Base-by-base conservation (phyloP, 64 coral and sea anemone species). In the Porites australiensis region DNA sequence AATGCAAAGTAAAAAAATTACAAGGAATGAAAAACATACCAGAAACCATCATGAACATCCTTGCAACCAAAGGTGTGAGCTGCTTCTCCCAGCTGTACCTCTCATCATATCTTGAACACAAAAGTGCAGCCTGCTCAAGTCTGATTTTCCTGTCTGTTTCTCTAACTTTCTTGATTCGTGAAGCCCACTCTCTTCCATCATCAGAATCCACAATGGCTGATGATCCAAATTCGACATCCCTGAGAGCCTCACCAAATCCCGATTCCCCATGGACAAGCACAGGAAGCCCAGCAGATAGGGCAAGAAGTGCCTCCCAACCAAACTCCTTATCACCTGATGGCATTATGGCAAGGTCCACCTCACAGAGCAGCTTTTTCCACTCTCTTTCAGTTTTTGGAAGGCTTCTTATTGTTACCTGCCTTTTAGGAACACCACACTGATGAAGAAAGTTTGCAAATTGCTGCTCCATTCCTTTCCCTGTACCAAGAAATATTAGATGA, bases 41-140 rank as follows among this genome's bases (percentile, higher is more conserved):
- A 74, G 71, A 74, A 48, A 47, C 27, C 0, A 49, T 74, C 20
- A 4, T 0, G 8, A 48, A 13, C 6, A 74, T 46, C 72, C 13
- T 48, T 4, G 15, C 3, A 14, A 48, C 72, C 43, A 74, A 15
- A 74, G 1, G 44, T 48, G 13, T 44, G 15, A 44, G 48, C 43
- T 74, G 43, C 45, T 48, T 48, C 43, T 74, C 43, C 72, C 72
- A 74, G 5, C 72, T 74, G 72, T 48, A 74, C 72, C 14, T 74
- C 72, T 74, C 43, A 14, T 74, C 5, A 13, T 74, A 74, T 49
- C 48, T 9, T 15, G 43, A 13, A 5, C 43, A 44, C 44, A 48
- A 13, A 13, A 8, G 3, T 15, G 43, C 44, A 16, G 43, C 72
- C 43, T 72, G 6, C 7, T 72, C 23, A 72, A 72, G 70, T 1